A percentile compares a stretch with the other conserved stretches of the same genome.
Conservation (phyloP, 2,113 vertebrate species). For the Caloenas nicobarica region DNA sequence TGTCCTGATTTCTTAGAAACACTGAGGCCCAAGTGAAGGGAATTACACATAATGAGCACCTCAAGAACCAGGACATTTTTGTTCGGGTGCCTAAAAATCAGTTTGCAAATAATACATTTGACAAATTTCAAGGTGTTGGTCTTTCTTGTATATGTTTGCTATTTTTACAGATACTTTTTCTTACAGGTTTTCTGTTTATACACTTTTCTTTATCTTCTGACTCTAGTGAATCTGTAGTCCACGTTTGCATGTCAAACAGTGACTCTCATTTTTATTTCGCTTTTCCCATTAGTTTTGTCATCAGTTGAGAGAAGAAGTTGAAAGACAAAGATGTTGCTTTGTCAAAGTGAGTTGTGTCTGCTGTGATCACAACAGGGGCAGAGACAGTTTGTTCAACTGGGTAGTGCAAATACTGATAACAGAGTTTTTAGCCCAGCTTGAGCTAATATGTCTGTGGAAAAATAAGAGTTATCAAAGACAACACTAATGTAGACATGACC, state of each 20-base stretch:
- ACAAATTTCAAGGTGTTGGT: not conserved
- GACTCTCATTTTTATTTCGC: not conserved
- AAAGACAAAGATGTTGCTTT: not conserved
- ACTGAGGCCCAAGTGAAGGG: not conserved
- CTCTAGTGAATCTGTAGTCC: not conserved
- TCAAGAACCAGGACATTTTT: not conserved
- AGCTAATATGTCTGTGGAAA: not conserved
- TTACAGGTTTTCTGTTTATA: not conserved
- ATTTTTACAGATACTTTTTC: not conserved
- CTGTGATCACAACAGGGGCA: not conserved
- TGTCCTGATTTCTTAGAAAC: conserved; percentile 24
- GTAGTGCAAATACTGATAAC: not conserved
- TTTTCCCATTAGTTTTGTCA: not conserved
- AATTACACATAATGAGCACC: not conserved
- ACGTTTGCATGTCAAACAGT: not conserved
- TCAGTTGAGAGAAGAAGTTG: not conserved
- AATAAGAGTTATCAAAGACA: not conserved
- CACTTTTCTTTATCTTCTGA: not conserved
- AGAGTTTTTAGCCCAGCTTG: not conserved
- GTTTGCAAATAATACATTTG: not conserved
- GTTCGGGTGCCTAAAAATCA: not conserved
- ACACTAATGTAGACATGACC: not conserved
- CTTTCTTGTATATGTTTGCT: not conserved
- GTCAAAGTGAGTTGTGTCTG: not conserved
- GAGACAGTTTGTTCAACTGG: not conserved